A percentile compares a stretch with the other conserved stretches of the same genome.
Evolutionary conservation across 2,113 vertebrate species (phyloP).

Genomic region (Talpa occidentalis): DNA sequence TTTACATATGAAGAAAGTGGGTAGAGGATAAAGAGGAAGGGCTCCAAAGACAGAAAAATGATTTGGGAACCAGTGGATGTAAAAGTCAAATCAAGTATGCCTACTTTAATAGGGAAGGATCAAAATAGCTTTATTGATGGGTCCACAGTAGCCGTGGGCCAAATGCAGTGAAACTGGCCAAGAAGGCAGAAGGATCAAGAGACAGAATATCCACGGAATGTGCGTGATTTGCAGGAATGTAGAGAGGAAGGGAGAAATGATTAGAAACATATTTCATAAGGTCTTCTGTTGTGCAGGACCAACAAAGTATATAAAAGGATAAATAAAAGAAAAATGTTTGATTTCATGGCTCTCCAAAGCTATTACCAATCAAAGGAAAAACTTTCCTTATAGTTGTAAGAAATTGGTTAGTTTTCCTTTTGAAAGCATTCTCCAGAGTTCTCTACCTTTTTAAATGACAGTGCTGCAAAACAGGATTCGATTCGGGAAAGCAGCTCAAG

Average conservation of each 20-base stretch:
- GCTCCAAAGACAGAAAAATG: not conserved
- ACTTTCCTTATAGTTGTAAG: slow-evolving; percentile 29
- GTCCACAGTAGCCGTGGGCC: not conserved
- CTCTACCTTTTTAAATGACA: not conserved
- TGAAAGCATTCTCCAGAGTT: not conserved
- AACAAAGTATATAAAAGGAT: not conserved
- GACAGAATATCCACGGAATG: not conserved
- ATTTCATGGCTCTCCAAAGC: slow-evolving; percentile 35
- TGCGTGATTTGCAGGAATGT: not conserved
- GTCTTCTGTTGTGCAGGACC: not conserved
- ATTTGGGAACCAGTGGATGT: not conserved
- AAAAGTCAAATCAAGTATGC: not conserved
- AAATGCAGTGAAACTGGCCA: not conserved
- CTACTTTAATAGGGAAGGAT: slow-evolving; percentile 17
- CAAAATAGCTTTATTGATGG: not conserved
- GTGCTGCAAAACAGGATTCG: not conserved
- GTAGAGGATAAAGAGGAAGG: not conserved
- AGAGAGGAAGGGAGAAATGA: not conserved
- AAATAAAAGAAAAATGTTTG: slow-evolving; percentile 4
- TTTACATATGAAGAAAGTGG: accelerated
- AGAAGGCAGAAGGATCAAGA: not conserved
- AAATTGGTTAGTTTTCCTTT: not conserved
- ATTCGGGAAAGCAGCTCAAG: accelerated
- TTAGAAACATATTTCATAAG: slow-evolving; percentile 9
- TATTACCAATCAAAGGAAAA: slow-evolving; percentile 54